Evolutionary conservation across 2,888 invertebrate genomes (phyloP).

Genomic region (Polyploca ridens): DNA sequence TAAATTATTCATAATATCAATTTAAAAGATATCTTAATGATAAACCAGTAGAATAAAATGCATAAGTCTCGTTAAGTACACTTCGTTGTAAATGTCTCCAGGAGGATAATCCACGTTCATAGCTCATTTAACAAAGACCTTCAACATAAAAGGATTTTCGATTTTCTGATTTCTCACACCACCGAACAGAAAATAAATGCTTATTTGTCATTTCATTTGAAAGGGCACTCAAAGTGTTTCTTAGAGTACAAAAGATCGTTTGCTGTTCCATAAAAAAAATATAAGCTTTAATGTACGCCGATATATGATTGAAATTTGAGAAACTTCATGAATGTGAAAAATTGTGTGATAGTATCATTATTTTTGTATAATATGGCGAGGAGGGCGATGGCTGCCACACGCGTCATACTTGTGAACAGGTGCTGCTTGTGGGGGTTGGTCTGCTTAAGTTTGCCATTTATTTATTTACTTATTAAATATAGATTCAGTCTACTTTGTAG

Average conservation of each 20-base stretch:
- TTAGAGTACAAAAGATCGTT: not conserved
- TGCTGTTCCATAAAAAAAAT: not conserved
- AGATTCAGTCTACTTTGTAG: too few relatives aligned
- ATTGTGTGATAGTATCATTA: too few relatives aligned
- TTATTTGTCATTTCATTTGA: slow-evolving; percentile 34
- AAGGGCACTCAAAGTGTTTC: slow-evolving; percentile 10
- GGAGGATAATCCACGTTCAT: slow-evolving; percentile 30
- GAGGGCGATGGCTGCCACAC: too few relatives aligned
- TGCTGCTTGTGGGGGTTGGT: too few relatives aligned
- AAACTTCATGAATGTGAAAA: too few relatives aligned
- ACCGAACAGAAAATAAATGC: slow-evolving; percentile 47
- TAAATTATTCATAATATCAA: too few relatives aligned
- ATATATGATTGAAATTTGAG: not conserved
- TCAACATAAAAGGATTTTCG: slow-evolving; percentile 46
- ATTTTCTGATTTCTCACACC: slow-evolving; percentile 49
- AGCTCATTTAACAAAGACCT: slow-evolving; percentile 55
- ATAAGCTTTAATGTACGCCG: not conserved
- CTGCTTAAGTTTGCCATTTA: too few relatives aligned
- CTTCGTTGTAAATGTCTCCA: slow-evolving; percentile 28
- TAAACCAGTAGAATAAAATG: too few relatives aligned
- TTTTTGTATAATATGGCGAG: too few relatives aligned
- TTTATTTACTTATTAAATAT: too few relatives aligned
- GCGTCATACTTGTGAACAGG: too few relatives aligned
- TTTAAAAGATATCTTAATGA: too few relatives aligned
- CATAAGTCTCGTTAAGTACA: slow-evolving; percentile 10